Evolutionary conservation across 2,113 vertebrate genomes (phyloP).

Genomic region (Paralichthys olivaceus): DNA sequence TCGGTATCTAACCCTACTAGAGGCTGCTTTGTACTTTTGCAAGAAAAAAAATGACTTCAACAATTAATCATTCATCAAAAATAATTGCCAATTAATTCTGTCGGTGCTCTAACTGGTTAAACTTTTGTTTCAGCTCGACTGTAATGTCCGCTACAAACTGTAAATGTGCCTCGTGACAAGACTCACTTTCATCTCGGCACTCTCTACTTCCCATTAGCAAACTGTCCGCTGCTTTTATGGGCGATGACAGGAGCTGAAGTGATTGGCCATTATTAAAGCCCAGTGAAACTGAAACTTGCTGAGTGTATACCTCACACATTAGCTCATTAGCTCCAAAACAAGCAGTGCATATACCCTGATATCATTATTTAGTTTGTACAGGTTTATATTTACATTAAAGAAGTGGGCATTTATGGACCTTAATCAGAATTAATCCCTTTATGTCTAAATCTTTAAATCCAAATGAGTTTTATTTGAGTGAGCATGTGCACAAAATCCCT

Average conservation of each 20-base stretch:
- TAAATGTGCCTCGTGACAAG: background rate
- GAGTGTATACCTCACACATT: background rate
- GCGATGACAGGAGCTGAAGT: slow-evolving; percentile 25
- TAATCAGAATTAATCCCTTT: background rate
- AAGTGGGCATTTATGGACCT: background rate
- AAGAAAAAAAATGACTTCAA: background rate
- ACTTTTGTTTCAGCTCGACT: background rate
- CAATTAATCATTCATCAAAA: background rate
- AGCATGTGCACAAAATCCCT: slow-evolving; percentile 1
- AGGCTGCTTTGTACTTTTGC: background rate
- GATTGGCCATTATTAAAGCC: slow-evolving; percentile 35
- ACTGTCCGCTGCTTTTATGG: slow-evolving; percentile 25
- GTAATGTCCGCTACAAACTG: background rate
- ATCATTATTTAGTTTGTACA: background rate
- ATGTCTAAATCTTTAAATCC: background rate
- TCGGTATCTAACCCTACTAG: background rate
- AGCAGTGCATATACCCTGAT: background rate
- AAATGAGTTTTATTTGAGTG: background rate
- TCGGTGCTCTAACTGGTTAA: background rate
- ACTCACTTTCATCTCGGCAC: background rate
- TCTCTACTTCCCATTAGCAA: slow-evolving; percentile 25
- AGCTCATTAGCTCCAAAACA: background rate
- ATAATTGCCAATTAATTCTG: slow-evolving; percentile 4
- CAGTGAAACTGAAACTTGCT: slow-evolving; percentile 16
- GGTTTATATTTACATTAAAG: background rate